phyloP scores from a whole-genome alignment of 2,797 vertebrate species.

The Morus bassanus region DNA sequence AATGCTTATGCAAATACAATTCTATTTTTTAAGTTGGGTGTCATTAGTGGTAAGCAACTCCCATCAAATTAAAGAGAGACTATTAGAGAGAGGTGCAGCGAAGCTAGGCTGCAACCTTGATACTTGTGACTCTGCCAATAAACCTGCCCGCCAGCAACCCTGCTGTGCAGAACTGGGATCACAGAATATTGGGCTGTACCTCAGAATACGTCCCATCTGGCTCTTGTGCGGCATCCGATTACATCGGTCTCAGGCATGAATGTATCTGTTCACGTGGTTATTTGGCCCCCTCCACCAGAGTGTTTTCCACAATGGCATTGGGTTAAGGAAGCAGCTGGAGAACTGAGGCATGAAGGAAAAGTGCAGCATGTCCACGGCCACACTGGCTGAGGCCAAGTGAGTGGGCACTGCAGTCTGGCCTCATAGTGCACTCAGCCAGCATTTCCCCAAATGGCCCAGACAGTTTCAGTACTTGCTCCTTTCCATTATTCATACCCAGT shows the following conservation, averaged over 20 bases:
- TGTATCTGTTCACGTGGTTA: background rate
- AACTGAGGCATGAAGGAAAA: background rate
- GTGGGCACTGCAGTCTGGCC: background rate
- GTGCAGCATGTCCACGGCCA: rapidly evolving
- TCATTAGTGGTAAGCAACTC: background rate
- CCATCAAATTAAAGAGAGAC: background rate
- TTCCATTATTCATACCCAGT: background rate
- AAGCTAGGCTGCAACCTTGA: background rate
- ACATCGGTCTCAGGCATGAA: background rate
- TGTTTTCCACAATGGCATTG: background rate
- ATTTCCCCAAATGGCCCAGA: background rate
- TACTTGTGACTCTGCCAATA: background rate
- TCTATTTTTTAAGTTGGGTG: background rate
- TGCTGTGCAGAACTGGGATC: background rate
- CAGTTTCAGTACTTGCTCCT: background rate
- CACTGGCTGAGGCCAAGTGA: background rate
- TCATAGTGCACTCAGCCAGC: background rate
- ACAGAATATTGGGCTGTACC: background rate
- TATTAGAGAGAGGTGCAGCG: background rate
- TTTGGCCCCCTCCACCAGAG: background rate
- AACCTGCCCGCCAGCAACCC: background rate
- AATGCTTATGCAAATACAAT: background rate
- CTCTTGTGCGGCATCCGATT: background rate
- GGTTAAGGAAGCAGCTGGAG: background rate
- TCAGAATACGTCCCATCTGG: background rate